Evolutionary conservation across 2,888 invertebrate genomes (phyloP).

Genomic region (Agrypnus murinus): DNA sequence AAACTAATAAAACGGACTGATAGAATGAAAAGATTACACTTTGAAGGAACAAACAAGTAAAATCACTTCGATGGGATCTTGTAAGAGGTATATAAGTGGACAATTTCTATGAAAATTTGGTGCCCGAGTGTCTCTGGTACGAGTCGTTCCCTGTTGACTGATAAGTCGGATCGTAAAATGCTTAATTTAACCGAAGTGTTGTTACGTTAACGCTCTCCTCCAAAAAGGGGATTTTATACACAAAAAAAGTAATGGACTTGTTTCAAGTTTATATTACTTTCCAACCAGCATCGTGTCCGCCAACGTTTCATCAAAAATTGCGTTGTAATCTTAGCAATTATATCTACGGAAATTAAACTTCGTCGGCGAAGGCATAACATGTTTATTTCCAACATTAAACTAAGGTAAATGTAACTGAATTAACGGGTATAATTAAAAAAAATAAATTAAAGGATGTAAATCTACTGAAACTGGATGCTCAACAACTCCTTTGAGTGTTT

Average conservation of each 20-base stretch:
- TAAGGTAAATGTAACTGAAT: constrained; percentile 43
- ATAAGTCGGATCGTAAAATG: constrained; percentile 35
- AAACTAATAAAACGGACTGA: constrained; percentile 40
- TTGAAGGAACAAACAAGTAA: constrained; percentile 42
- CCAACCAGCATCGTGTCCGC: constrained; percentile 26
- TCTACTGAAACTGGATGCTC: constrained; percentile 5
- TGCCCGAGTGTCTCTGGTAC: constrained; percentile 22
- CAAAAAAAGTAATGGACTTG: constrained; percentile 31
- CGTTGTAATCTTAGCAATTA: constrained; percentile 48
- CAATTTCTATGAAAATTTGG: constrained; percentile 48
- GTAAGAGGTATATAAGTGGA: constrained; percentile 37
- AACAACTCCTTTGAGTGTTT: not conserved
- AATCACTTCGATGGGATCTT: constrained; percentile 40
- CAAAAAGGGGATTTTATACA: constrained; percentile 11
- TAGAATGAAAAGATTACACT: constrained; percentile 37
- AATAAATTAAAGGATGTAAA: constrained; percentile 22
- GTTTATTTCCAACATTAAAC: constrained; percentile 40
- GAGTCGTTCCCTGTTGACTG: constrained; percentile 13
- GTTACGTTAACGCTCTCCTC: not conserved
- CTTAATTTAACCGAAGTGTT: constrained; percentile 6
- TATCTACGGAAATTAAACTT: constrained; percentile 48
- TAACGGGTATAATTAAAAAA: constrained; percentile 40
- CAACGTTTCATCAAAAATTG: constrained; percentile 46
- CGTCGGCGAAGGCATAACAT: constrained; percentile 39
- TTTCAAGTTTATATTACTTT: constrained; percentile 33